Evolutionary conservation across 2,888 invertebrate genomes (phyloP), one percentile per base, ranked within the genome.

Genomic region (Galeruca laticollis): DNA sequence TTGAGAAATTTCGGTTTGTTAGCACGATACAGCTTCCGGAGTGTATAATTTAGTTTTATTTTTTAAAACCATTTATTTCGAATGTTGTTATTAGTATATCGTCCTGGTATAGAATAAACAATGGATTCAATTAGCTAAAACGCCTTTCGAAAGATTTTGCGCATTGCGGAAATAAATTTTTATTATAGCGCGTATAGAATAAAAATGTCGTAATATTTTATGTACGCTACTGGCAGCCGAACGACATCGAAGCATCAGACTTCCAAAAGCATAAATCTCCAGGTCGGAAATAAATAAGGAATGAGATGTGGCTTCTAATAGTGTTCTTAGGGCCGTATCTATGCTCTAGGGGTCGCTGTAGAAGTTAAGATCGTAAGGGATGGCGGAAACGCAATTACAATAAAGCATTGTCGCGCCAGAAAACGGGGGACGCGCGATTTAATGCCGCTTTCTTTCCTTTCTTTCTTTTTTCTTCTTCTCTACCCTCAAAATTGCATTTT

Each of bases 321-420:
- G 82, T 82, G 81, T 82, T 81, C 81, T 82, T 81, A 80, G 80
- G 72, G 79, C 78, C 79, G 80, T 82, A 81, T 82, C 81, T 80
- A 78, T 77, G 78, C 80, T 80, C 81, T 74, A 70, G 78, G 80
- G 79, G 79, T 79, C 79, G 78, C 78, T 75, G 60, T 35, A 66
- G 78, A 81, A 82, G 79, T 80, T 81, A 79, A 79, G 78, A 79
- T 77, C 78, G 80, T 81, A 80, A 80, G 80, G 80, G 79, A 79
- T 78, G 76, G 78, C 74, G 78, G 79, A 82, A 82, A 83, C 80
- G 80, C 82, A 83, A 82, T 83, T 83, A 82, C 82, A 81, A 82
- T 83, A 83, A 83, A 83, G 77, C 79, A 81, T 82, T 81, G 81
- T 81, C 81, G 78, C 79, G 75, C 74, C 76, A 62, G 75, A 76